phyloP scores from a whole-genome alignment of 2,888 invertebrate genomes.

The Zonitis immaculata region DNA sequence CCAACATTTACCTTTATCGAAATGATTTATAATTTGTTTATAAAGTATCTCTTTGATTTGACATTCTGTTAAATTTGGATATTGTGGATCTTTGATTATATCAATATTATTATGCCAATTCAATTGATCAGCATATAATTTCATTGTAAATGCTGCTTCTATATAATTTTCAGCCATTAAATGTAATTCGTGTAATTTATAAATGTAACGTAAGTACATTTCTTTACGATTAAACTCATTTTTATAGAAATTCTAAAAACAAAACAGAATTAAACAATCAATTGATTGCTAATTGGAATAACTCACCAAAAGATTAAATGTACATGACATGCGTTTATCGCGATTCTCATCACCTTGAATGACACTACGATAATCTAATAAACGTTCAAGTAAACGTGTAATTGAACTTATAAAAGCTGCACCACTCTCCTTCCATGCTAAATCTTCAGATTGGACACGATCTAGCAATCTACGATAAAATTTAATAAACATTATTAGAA shows the following conservation, averaged over 20 bases:
- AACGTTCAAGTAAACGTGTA: constrained; percentile 77
- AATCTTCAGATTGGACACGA: constrained; percentile 76
- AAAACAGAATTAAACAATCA: no score
- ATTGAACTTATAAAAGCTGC: constrained; percentile 90
- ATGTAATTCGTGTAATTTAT: constrained; percentile 90
- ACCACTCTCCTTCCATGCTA: constrained; percentile 88
- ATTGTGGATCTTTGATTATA: constrained; percentile 63
- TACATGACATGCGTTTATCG: constrained; percentile 94
- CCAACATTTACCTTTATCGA: constrained; percentile 96
- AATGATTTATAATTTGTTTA: constrained; percentile 84
- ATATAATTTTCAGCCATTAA: constrained; percentile 87
- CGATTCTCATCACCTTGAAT: constrained; percentile 93
- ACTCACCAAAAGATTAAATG: constrained; percentile 84
- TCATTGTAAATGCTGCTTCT: constrained; percentile 91
- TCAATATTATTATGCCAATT: constrained; percentile 72
- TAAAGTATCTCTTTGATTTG: constrained; percentile 86
- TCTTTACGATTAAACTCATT: constrained; percentile 93
- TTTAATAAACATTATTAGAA: no score
- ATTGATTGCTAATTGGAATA: no score
- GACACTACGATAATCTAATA: constrained; percentile 91
- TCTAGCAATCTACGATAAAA: constrained; percentile 82
- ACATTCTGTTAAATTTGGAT: constrained; percentile 78
- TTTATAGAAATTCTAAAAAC: constrained; percentile 84
- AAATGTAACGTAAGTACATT: constrained; percentile 93
- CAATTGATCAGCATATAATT: constrained; percentile 88